A percentile compares a stretch with the other conserved stretches of the same genome.
phyloP scores from a whole-genome alignment of 1,140 invertebrate species.

The Drosophila busckii region DNA sequence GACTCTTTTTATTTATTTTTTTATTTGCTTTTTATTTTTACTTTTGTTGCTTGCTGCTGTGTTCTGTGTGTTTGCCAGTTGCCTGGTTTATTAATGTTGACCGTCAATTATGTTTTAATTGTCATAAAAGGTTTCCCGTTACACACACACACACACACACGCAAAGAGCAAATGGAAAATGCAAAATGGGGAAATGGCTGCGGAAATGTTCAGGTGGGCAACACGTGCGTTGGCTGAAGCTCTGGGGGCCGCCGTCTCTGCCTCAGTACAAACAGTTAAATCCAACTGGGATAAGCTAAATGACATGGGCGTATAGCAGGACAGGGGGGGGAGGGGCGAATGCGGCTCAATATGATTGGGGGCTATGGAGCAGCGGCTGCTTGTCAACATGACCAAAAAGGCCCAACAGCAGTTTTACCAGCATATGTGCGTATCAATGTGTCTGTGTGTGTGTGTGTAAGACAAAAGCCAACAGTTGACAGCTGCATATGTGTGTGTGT shows the following conservation, averaged over 20 bases:
- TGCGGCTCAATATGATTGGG: neutral
- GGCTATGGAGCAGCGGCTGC: slow-evolving; percentile 31
- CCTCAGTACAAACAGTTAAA: slow-evolving; percentile 63
- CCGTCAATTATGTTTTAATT: slow-evolving; percentile 79
- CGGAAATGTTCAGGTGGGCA: slow-evolving; percentile 8
- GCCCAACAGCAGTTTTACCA: slow-evolving; percentile 23
- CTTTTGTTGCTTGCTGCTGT: slow-evolving; percentile 6
- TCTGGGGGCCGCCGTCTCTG: neutral
- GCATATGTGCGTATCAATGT: slow-evolving; percentile 10
- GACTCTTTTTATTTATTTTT: neutral
- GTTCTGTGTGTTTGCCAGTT: slow-evolving; percentile 43
- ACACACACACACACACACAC: slow-evolving; percentile 20
- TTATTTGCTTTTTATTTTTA: neutral
- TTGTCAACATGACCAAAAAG: slow-evolving; percentile 68
- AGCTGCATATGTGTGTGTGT: slow-evolving; percentile 19
- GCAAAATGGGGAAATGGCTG: slow-evolving; percentile 17
- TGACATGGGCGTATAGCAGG: neutral
- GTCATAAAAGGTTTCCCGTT: slow-evolving; percentile 77
- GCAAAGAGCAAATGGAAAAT: neutral
- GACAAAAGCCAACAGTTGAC: slow-evolving; percentile 59
- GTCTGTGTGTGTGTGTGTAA: slow-evolving; percentile 31
- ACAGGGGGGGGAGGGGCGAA: neutral
- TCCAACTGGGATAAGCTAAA: slow-evolving; percentile 69
- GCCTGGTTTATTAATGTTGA: slow-evolving; percentile 78
- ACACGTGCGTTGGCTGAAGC: slow-evolving; percentile 19